A percentile compares a stretch with the other conserved stretches of the same genome.
These are phyloP conservation scores for Ashinkailepas kermadecensis DNA, from an alignment of 2,888 invertebrate genomes.

Conservation along the genomic window DNA sequence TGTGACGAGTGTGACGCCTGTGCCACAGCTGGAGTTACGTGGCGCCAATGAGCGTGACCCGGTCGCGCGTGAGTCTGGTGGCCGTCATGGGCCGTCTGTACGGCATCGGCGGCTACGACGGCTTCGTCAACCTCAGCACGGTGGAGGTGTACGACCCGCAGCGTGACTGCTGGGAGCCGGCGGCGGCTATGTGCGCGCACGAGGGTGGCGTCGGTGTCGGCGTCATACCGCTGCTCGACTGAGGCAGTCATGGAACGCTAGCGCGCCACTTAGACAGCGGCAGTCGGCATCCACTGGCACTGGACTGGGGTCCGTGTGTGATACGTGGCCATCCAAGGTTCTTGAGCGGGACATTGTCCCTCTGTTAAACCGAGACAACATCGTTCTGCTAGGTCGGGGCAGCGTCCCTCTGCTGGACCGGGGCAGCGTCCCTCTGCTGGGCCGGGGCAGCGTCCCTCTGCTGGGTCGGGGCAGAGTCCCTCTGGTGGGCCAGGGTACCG, in stretches of 20 bases:
- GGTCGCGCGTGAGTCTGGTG: conserved; percentile 71
- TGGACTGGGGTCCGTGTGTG: too few species aligned
- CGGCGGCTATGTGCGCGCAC: conserved; percentile 71
- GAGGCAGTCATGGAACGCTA: background rate
- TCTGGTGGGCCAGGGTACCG: too few species aligned
- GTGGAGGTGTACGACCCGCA: conserved; percentile 74
- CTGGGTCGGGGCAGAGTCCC: too few species aligned
- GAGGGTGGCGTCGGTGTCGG: conserved; percentile 87
- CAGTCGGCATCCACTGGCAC: too few species aligned
- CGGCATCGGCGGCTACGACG: conserved; percentile 67
- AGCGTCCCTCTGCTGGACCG: too few species aligned
- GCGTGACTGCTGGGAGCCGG: conserved; percentile 62
- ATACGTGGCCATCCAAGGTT: too few species aligned
- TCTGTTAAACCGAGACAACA: too few species aligned
- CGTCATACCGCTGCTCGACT: conserved; percentile 53
- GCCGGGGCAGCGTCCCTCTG: too few species aligned
- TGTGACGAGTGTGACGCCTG: background rate
- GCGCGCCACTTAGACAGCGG: too few species aligned
- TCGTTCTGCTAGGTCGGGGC: too few species aligned
- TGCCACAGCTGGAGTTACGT: conserved; percentile 60
- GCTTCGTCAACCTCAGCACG: conserved; percentile 67
- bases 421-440: too few species aligned
- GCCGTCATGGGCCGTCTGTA: conserved; percentile 76
- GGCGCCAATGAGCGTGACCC: conserved; percentile 70
- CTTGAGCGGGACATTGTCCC: too few species aligned